phyloP scores from a whole-genome alignment of 2,113 vertebrate species.

The Callaeas wilsoni region DNA sequence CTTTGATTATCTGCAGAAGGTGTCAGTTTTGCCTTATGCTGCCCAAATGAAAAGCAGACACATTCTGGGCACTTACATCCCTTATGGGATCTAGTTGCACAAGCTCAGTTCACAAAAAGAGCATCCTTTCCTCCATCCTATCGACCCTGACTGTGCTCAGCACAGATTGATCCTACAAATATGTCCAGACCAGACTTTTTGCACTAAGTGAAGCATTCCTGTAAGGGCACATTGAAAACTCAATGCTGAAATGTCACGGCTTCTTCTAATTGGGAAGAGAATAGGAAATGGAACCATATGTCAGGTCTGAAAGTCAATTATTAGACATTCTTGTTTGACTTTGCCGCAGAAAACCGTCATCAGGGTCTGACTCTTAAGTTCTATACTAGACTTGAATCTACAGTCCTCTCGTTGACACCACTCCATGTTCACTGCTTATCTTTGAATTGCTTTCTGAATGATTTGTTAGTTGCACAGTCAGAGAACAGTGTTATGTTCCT shows the following conservation, averaged over 20 bases:
- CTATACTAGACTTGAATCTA: not conserved
- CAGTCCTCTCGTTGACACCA: not conserved
- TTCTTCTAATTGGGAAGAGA: not conserved
- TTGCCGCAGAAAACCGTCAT: not conserved
- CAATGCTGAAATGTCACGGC: not conserved
- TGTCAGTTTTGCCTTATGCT: not conserved
- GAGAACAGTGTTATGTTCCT: not conserved
- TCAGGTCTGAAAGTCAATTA: not conserved
- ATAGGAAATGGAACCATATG: not conserved
- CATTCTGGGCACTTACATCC: not conserved
- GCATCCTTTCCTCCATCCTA: not conserved
- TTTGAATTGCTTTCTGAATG: not conserved
- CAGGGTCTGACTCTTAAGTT: not conserved
- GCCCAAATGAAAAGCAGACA: not conserved
- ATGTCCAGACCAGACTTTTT: not conserved
- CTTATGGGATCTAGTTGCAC: not conserved
- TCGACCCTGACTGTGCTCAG: not conserved
- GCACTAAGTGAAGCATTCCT: not conserved
- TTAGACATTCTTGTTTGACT: not conserved
- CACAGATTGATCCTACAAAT: not conserved
- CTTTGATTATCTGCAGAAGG: not conserved
- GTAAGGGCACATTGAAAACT: not conserved
- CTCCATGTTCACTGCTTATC: not conserved
- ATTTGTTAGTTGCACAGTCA: not conserved
- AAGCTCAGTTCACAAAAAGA: not conserved